Conservation (phyloP, 1,140 invertebrate species). For the Scaptomyza pallida region DNA sequence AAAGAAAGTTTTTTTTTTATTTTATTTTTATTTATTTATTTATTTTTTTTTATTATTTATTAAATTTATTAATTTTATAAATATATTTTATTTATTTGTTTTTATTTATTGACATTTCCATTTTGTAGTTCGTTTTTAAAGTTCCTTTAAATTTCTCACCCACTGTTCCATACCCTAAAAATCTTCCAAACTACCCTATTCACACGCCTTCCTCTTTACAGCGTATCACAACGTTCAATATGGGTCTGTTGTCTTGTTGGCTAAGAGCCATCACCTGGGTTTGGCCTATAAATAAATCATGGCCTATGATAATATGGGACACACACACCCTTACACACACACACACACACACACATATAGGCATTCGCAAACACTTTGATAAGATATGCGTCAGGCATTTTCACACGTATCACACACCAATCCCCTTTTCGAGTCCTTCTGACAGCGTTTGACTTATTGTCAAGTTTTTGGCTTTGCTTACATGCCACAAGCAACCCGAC, state of each 20-base stretch:
- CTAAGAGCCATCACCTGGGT: slow-evolving; percentile 49
- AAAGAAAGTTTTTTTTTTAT: no score
- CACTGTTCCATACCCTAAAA: not conserved
- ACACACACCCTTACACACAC: slow-evolving; percentile 1
- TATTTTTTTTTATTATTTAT: no score
- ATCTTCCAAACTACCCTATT: not conserved
- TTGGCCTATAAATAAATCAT: slow-evolving; percentile 74
- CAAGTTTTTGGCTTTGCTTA: slow-evolving; percentile 6
- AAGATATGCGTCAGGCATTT: slow-evolving; percentile 35
- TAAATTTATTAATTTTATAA: no score
- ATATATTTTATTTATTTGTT: no score
- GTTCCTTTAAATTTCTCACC: no score
- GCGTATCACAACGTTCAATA: slow-evolving; percentile 8
- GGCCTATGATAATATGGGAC: slow-evolving; percentile 58
- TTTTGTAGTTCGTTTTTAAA: no score
- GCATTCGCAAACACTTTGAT: slow-evolving; percentile 21
- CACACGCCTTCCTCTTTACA: not conserved
- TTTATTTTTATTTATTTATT: no score
- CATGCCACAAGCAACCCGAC: slow-evolving; percentile 10
- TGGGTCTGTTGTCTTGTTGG: slow-evolving; percentile 21
- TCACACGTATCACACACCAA: slow-evolving; percentile 17
- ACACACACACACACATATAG: slow-evolving; percentile 1
- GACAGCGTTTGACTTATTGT: slow-evolving; percentile 52
- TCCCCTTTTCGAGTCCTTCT: not conserved
- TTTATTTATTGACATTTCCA: no score